phyloP scores from a whole-genome alignment of 2,888 invertebrate species.

The Troides helena region DNA sequence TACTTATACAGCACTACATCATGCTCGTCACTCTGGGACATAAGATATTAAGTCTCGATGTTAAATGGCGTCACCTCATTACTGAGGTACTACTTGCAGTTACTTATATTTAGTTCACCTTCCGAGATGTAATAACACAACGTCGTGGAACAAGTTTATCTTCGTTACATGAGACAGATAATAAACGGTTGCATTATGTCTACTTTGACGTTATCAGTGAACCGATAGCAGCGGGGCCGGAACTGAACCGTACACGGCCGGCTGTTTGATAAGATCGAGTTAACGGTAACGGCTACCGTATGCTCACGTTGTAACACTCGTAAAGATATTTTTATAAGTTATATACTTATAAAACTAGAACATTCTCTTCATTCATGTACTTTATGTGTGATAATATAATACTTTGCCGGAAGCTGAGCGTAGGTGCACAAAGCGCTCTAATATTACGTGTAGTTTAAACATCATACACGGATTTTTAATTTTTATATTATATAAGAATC shows the following conservation, averaged over 20 bases:
- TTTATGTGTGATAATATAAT: too few relatives aligned
- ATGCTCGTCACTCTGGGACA: too few relatives aligned
- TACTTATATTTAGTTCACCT: background rate
- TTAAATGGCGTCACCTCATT: too few relatives aligned
- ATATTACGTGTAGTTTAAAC: too few relatives aligned
- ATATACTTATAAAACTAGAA: background rate
- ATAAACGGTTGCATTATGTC: constrained; percentile 28
- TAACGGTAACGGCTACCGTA: constrained; percentile 6
- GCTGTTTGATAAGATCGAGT: constrained; percentile 18
- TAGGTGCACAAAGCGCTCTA: too few relatives aligned
- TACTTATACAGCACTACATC: too few relatives aligned
- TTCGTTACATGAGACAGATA: constrained; percentile 22
- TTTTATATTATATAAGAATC: too few relatives aligned
- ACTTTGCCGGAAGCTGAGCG: too few relatives aligned
- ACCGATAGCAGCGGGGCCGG: constrained; percentile 34
- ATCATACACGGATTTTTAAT: too few relatives aligned
- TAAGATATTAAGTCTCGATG: too few relatives aligned
- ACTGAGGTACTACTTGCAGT: background rate
- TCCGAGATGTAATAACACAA: background rate
- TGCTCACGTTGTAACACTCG: constrained; percentile 1
- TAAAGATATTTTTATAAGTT: background rate
- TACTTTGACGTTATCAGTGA: constrained; percentile 38
- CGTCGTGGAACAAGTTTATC: constrained; percentile 7
- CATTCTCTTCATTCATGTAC: background rate
- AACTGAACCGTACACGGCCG: constrained; percentile 9